Base-by-base conservation (phyloP, 2,888 invertebrate genomes). In the Coelinius sp. region DNA sequence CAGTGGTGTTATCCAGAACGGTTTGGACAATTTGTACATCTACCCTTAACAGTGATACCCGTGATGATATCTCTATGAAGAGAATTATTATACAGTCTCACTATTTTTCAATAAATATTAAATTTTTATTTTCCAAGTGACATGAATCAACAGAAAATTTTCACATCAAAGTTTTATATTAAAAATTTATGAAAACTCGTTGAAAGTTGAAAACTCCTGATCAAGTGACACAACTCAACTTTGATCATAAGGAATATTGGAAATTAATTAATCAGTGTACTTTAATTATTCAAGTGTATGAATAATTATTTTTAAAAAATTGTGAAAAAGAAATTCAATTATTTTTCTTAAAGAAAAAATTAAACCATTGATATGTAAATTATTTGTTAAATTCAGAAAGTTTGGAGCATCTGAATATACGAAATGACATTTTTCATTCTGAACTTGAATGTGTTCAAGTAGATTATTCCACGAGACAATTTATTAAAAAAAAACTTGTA, bases 1-100 rank as follows among this genome's bases (percentile, higher is more conserved):
- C 70, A 73, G 31, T 71, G 76, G 68, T 73, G 77, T 77, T 80
- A 78, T 75, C 75, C 70, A 67, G 74, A 63, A 66, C 75, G 74
- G 75, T 77, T 24, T 10, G n/a, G n/a, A 1, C 12, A 25, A 53
- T 12, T 14, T 25, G 25, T 14, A 25, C 53, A n/a, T 53, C 22
- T 20, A 53, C 53, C 5, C 25, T 10, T 25, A 25, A 5, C n/a
- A 5, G 0, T n/a, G 4, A 14, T 12, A 3, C 53, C 7, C n/a
- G 24, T 25, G 52, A 24, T 1, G 20, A 52, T 52, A 2, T 0
- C 14, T 7, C 8, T 1, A 7, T 8, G 35, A 6, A 7, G 35
- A 10, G 35, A 35, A n/a, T n/a, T n/a, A n/a, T 35, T 35, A 35
- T 35, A 1, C 2, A 10, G 8, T 35, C 10, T 35, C 35, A 3